Evolutionary conservation across 1,140 invertebrate genomes (phyloP), one percentile per base, ranked within the genome.

Genomic region (Saccostrea glomerata): DNA sequence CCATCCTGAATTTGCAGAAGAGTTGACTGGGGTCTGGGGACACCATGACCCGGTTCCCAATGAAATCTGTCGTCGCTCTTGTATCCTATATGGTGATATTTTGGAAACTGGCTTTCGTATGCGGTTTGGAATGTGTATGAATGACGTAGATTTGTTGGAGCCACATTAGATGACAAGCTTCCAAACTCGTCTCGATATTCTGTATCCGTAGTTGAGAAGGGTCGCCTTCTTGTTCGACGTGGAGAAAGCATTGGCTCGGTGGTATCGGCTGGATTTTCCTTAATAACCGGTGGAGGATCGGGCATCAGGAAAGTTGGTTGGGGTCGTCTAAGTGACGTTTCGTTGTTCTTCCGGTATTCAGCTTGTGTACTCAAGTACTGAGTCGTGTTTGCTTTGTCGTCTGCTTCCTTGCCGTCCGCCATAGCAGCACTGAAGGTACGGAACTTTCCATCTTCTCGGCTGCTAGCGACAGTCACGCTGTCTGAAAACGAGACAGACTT

Each of bases 401-500:
- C 87, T 6, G 77, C 82, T 13, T 88, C 73, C 30, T 25, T 17
- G 11, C 15, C 56, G 13, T 87, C 85, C 73, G 30, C 56, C 15
- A 47, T 55, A 25, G 58, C 82, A 70, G 90, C 86, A 73, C 90
- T 90, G 55, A 90, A 88, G 15, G 91, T 84, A 17, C 89, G 30
- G 17, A 92, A 85, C 20, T 89, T 88, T 58, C 90, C 88, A 36
- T 91, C 91, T 36, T 91, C 91, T 9, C 91, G 86, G 55, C 92
- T 88, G 56, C 91, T 91, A 56, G 92, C 91, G 15, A 94, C 90
- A 3, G 88, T 92, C 17, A 94, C 90, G 54, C 90, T 92, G 60
- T 93, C 92, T 23, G 92, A 91, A 90, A 93, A 94, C 60, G 92
- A 92, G 0, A 94, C 93, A 87, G 85, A 93, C 89, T 94, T 94